Base-by-base conservation (phyloP, 2,888 invertebrate species). In the Phania funesta region DNA sequence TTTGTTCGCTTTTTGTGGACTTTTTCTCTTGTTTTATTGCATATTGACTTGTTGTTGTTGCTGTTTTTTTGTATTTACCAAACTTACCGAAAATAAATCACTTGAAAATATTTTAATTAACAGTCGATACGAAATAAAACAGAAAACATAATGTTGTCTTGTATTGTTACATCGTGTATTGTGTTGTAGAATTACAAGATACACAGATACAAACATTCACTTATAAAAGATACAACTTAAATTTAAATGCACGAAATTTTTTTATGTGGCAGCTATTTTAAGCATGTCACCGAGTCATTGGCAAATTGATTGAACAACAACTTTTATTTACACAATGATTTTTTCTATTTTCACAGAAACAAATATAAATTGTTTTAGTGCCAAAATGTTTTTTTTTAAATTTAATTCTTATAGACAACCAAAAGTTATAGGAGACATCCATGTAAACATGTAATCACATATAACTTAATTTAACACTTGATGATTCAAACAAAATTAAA, bases 221-320 rank as follows among this genome's bases (percentile, higher is more conserved):
- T 20, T 6, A n/a, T 13, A 38, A 67, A 38, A 52, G 0, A 67
- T 16, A 50, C 38, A 73, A 60, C 8, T 56, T 46, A 46, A 68
- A 68, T 68, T 62, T 64, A 52, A 73, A 64, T 46, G 56, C 11
- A 65, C 16, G 26, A 70, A 32, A 54, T 52, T 54, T 62, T n/a
- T 64, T 68, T 8, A 68, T 67, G 54, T 70, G 58, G 68, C 65
- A 44, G 68, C 80, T 84, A 84, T 84, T 84, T 83, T 77, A 64
- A 83, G 76, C 84, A 82, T 82, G 82, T 84, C 84, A 84, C 75
- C 67, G 54, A 29, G 83, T 67, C 80, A 77, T 84, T 84, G 83
- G 84, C 84, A 84, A 84, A 84, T 84, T 84, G 84, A 83, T 84
- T 77, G 80, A 83, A 78, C 83, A 84, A 84, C 84, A 84, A 70